These are phyloP conservation scores for Leptobrachium leishanense DNA, from an alignment of 2,113 vertebrate species.

Conservation along the genomic window DNA sequence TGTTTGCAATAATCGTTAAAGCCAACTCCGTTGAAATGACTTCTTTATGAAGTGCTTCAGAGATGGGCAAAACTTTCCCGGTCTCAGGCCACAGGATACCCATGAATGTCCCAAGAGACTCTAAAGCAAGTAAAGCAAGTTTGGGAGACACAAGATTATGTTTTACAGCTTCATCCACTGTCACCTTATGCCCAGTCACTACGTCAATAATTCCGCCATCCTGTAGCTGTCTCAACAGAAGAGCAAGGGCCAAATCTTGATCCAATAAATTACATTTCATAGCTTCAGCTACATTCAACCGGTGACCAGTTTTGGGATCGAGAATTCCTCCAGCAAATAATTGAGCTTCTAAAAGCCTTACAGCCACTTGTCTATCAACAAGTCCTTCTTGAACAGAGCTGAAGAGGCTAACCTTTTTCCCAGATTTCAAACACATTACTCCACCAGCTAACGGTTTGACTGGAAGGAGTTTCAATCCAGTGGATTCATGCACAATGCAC, in stretches of 20 bases:
- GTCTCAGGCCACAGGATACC: slow-evolving; percentile 88
- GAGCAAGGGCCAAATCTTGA: slow-evolving; percentile 81
- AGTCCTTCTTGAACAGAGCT: slow-evolving; percentile 85
- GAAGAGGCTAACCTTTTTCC: slow-evolving; percentile 83
- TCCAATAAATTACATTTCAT: slow-evolving; percentile 78
- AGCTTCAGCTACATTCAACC: slow-evolving; percentile 79
- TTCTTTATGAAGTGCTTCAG: slow-evolving; percentile 82
- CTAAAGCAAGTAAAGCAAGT: slow-evolving; percentile 77
- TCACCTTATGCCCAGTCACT: slow-evolving; percentile 70
- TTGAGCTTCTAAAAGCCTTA: slow-evolving; percentile 84
- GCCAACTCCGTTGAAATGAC: slow-evolving; percentile 76
- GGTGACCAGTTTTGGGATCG: slow-evolving; percentile 87
- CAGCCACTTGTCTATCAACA: slow-evolving; percentile 79
- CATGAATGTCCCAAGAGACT: slow-evolving; percentile 78
- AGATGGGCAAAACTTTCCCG: slow-evolving; percentile 76
- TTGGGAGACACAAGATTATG: slow-evolving; percentile 75
- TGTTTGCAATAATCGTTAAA: slow-evolving; percentile 70
- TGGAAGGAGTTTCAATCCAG: slow-evolving; percentile 78
- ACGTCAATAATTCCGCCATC: slow-evolving; percentile 83
- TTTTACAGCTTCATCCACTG: slow-evolving; percentile 77
- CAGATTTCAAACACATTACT: slow-evolving; percentile 78
- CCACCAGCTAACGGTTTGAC: slow-evolving; percentile 83
- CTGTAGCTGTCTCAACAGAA: slow-evolving; percentile 81
- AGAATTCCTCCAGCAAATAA: slow-evolving; percentile 91
- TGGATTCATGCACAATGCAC: slow-evolving; percentile 75